A percentile compares a stretch with the other conserved stretches of the same genome.
Conservation (phyloP, 2,797 vertebrate species). For the Phrynocephalus forsythii region DNA sequence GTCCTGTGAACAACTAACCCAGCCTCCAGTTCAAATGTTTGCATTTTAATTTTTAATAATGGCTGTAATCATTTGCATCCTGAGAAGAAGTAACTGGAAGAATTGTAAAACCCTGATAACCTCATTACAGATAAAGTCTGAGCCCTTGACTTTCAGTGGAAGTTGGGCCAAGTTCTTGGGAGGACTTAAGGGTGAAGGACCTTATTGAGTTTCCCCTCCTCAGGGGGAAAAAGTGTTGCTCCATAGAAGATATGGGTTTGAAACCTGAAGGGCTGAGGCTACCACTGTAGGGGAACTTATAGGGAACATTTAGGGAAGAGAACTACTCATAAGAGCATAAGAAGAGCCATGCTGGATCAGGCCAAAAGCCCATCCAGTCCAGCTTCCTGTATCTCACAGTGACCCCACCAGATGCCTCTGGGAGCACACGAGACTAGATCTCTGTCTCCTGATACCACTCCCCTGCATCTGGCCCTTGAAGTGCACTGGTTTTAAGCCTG, state of each 20-base stretch:
- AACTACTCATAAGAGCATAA: too few relatives aligned
- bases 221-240: neutral
- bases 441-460: too few relatives aligned
- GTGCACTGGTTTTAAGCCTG: too few relatives aligned
- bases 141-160: conserved; percentile 46
- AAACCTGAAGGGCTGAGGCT: neutral
- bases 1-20: conserved; percentile 47
- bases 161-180: neutral
- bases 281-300: neutral
- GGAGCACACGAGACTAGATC: too few relatives aligned
- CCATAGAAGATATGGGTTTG: neutral
- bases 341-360: too few relatives aligned
- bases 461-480: too few relatives aligned
- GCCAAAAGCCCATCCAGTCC: too few relatives aligned
- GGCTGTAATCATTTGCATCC: conserved; percentile 60
- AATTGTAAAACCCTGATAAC: conserved; percentile 55
- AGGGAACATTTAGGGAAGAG: too few relatives aligned
- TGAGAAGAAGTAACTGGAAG: conserved; percentile 53
- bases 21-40: conserved; percentile 51
- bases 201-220: neutral
- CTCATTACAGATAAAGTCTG: conserved; percentile 40
- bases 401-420: too few relatives aligned
- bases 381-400: too few relatives aligned
- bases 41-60: conserved; percentile 64
- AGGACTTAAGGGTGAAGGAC: too few relatives aligned